These are phyloP conservation scores for Myoxocephalus aenaeus DNA, from an alignment of 2,797 vertebrate genomes.

Conservation along the genomic window DNA sequence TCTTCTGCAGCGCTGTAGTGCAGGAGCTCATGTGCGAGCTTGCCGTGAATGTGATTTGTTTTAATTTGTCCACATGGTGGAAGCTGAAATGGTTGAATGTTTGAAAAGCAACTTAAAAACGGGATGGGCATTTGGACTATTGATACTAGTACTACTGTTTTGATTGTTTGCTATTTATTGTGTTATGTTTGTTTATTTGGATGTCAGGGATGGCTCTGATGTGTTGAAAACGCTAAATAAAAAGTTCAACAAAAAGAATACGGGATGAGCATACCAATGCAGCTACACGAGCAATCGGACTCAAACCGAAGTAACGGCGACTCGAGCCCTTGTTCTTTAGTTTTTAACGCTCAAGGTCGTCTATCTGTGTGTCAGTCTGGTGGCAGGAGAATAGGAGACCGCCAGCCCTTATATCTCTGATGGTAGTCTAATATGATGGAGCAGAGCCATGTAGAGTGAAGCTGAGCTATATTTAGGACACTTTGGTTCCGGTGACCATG, in stretches of 20 bases:
- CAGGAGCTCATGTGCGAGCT: conserved; percentile 6
- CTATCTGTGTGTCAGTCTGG: conserved; percentile 35
- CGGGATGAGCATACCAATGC: not conserved
- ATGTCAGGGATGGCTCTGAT: too few relatives aligned
- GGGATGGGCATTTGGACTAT: too few relatives aligned
- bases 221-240: too few relatives aligned
- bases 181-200: too few relatives aligned
- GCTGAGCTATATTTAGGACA: conserved; percentile 75
- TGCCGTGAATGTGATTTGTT: conserved; percentile 34
- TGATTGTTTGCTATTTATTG: too few relatives aligned
- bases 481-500: conserved; percentile 66
- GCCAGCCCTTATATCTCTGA: conserved; percentile 56
- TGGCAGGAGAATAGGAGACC: conserved; percentile 41
- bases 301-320: conserved; percentile 15
- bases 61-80: conserved; percentile 34
- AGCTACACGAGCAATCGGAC: not conserved
- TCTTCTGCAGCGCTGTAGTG: conserved; percentile 26
- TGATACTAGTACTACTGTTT: too few relatives aligned
- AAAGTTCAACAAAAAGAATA: too few relatives aligned
- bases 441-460: conserved; percentile 58
- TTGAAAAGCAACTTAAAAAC: conserved; percentile 2
- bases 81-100: conserved; percentile 17
- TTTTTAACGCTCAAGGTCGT: conserved; percentile 48
- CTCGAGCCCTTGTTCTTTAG: conserved; percentile 14
- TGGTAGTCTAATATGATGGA: conserved; percentile 69